These are phyloP conservation scores for Osmerus eperlanus DNA, from an alignment of 2,113 vertebrate genomes.

Conservation along the genomic window DNA sequence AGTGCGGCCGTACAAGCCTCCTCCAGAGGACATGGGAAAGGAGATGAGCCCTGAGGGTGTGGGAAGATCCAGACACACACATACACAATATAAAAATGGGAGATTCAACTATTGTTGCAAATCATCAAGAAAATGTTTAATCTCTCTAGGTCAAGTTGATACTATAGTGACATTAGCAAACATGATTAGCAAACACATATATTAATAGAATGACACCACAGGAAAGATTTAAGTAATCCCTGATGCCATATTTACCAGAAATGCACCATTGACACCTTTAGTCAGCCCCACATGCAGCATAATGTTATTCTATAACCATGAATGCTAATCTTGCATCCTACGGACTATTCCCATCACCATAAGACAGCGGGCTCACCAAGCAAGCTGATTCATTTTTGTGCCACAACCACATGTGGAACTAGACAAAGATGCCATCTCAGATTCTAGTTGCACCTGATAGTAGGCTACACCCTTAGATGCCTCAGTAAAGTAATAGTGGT, in stretches of 20 bases:
- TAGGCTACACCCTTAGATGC: not conserved
- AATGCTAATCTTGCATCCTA: not conserved
- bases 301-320: not conserved
- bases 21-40: conserved; percentile 72
- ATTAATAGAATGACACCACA: not conserved
- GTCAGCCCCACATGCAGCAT: not conserved
- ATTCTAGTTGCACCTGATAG: not conserved
- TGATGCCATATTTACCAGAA: not conserved
- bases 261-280: not conserved
- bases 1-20: conserved; percentile 56
- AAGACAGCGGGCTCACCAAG: conserved; percentile 26
- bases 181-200: no score
- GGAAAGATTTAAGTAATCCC: not conserved
- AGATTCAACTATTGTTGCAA: not conserved
- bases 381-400: conserved; percentile 53
- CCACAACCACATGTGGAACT: conserved; percentile 12
- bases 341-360: not conserved
- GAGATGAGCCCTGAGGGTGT: conserved; percentile 56
- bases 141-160: not conserved
- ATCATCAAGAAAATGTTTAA: not conserved
- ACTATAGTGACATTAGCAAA: not conserved
- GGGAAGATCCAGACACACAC: not conserved
- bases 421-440: not conserved
- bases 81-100: not conserved
- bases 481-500: not conserved